phyloP scores from a whole-genome alignment of 2,888 invertebrate species.

The Coelopa pilipes region DNA sequence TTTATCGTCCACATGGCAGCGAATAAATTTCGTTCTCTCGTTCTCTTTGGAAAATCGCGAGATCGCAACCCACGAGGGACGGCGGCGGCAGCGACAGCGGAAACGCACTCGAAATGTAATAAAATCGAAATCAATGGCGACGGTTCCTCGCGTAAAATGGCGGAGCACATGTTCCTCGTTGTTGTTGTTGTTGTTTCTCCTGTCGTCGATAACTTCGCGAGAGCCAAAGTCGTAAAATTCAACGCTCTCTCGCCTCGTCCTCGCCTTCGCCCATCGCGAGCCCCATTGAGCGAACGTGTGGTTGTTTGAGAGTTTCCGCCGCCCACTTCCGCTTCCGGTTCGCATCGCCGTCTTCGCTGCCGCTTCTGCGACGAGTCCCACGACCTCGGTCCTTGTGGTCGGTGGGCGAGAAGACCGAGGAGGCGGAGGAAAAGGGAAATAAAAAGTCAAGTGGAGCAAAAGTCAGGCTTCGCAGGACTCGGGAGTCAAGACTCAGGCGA shows the following conservation, averaged over 20 bases:
- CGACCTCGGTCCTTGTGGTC: not conserved
- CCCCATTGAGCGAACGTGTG: slow-evolving; percentile 8
- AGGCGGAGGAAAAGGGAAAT: not conserved
- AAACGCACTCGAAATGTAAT: slow-evolving; percentile 27
- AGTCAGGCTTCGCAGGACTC: too few species aligned
- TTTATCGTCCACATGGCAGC: slow-evolving; percentile 39
- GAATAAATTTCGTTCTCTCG: slow-evolving; percentile 37
- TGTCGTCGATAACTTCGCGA: slow-evolving; percentile 1
- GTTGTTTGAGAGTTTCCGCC: slow-evolving; percentile 6
- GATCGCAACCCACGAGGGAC: not conserved
- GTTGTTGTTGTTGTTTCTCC: not conserved
- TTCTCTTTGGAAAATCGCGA: slow-evolving; percentile 9
- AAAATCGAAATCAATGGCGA: slow-evolving; percentile 33
- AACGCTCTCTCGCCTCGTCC: not conserved
- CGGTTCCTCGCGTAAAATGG: not conserved
- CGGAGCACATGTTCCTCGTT: not conserved
- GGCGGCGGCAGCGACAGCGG: not conserved
- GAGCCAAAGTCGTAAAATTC: slow-evolving; percentile 27
- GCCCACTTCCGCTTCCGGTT: slow-evolving; percentile 6
- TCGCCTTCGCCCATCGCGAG: not conserved
- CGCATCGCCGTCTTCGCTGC: not conserved
- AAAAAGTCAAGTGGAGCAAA: not conserved
- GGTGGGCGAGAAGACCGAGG: not conserved
- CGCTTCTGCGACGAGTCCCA: not conserved
- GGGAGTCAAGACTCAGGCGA: too few species aligned